A percentile compares a stretch with the other conserved stretches of the same genome.
Conservation (phyloP, 2,888 invertebrate genomes). For the Cosmia pyralina region DNA sequence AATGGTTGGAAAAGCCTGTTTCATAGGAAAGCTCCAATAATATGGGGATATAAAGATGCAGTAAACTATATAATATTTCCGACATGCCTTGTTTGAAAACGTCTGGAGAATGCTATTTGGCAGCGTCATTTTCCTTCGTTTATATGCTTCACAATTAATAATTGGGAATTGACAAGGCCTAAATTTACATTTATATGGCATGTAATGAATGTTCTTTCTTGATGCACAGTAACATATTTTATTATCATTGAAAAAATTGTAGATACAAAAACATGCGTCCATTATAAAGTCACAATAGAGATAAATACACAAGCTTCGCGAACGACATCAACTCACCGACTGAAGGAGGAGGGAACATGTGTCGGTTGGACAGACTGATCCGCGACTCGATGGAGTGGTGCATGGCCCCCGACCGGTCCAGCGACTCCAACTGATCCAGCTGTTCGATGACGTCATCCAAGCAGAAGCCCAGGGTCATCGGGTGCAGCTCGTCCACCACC, state of each 20-base stretch:
- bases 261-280: constrained; percentile 40
- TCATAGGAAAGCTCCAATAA: constrained; percentile 17
- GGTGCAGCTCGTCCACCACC: constrained; percentile 74
- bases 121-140: not conserved
- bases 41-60: not conserved
- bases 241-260: not conserved
- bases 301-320: constrained; percentile 2
- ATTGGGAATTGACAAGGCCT: no score
- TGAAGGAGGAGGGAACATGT: constrained; percentile 79
- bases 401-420: constrained; percentile 82
- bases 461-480: constrained; percentile 68
- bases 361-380: constrained; percentile 70
- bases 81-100: not conserved
- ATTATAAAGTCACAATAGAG: constrained; percentile 6
- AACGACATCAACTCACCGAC: constrained; percentile 74
- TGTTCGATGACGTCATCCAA: constrained; percentile 75
- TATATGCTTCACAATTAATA: not conserved
- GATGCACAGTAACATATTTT: not conserved
- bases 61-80: constrained; percentile 19
- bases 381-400: constrained; percentile 81
- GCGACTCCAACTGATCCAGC: constrained; percentile 69
- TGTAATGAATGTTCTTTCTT: not conserved
- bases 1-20: not conserved
- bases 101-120: not conserved
- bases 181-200: no score